A percentile compares a stretch with the other conserved stretches of the same genome.
Evolutionary conservation across 2,113 vertebrate species (phyloP).

Genomic region (Leucopsar rothschildi): DNA sequence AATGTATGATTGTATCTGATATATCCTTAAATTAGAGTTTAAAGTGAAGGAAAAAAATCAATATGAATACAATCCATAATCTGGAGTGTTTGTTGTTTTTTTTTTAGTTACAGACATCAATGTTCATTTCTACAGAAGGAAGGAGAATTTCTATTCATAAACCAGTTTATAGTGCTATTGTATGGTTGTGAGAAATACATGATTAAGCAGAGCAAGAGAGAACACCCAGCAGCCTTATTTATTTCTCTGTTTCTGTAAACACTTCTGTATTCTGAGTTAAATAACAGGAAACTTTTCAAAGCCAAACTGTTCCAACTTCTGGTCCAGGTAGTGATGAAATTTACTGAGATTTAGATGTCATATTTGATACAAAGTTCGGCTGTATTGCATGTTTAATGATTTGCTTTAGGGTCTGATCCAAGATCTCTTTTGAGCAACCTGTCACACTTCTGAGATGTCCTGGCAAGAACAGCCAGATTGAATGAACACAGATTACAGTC

Average conservation of each 20-base stretch:
- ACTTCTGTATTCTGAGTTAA: background rate
- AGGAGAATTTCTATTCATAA: background rate
- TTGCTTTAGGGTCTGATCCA: background rate
- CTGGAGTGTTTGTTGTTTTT: background rate
- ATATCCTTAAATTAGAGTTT: background rate
- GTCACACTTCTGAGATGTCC: background rate
- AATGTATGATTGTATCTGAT: background rate
- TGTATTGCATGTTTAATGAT: background rate
- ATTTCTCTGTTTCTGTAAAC: background rate
- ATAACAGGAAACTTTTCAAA: background rate
- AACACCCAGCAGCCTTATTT: background rate
- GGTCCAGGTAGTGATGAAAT: background rate
- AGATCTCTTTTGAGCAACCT: background rate
- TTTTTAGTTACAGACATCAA: background rate
- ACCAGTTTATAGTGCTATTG: background rate
- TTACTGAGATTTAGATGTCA: background rate
- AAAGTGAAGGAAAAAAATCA: background rate
- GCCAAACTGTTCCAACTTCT: background rate
- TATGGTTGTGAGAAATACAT: background rate
- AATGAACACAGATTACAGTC: background rate
- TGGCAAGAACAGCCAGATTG: background rate
- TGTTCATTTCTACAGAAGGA: background rate
- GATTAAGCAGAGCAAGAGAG: background rate
- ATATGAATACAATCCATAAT: background rate
- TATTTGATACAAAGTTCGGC: background rate